Evolutionary conservation across 2,113 vertebrate species (phyloP), one percentile per base, ranked within the genome.

Genomic region (Hippocampus guttulatus): DNA sequence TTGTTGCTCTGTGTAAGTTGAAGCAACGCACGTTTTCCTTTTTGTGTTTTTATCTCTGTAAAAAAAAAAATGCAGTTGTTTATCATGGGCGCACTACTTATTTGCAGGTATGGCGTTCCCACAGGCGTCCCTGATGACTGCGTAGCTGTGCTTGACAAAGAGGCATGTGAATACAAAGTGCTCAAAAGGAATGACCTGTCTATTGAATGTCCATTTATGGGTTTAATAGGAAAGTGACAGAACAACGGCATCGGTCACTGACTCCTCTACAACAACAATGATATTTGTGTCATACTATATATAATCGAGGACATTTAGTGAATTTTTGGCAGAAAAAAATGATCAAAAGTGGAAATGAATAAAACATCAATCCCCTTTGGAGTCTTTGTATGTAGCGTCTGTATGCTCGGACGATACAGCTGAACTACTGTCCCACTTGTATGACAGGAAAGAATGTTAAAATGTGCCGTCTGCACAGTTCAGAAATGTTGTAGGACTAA

Each of bases 1-100:
- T 2, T 90, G 88, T 57, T 90, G 89, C 11, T 5, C 21, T 7
- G n/a, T 1, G 63, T 91, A 75, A 74, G 83, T 77, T 58, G 25
- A 73, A 43, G 21, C 3, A 55, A 12, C 15, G 21, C 7, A n/a
- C 21, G 43, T 54, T 38, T 72, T 41, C 11, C 43, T 33, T 41
- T 10, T 4, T 20, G 65, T 20, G 2, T 40, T 25, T 11, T 23
- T 1, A 23, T 41, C 5, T 33, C 27, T 67, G 9, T 23, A 47
- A 57, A 54, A 21, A 47, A 40, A 21, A 52, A 30, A 12, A 20
- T 40, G 43, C 0, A 25, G 33, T 18, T 51, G 16, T 64, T 68
- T 43, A 33, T 8, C 66, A 18, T 75, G 27, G 69, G 6, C 69
- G 57, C 16, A 15, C 10, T 80, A 23, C 76, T 52, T 82, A 15